Evolutionary conservation across 2,797 vertebrate species (phyloP).

Genomic region (Myripristis jacobus): DNA sequence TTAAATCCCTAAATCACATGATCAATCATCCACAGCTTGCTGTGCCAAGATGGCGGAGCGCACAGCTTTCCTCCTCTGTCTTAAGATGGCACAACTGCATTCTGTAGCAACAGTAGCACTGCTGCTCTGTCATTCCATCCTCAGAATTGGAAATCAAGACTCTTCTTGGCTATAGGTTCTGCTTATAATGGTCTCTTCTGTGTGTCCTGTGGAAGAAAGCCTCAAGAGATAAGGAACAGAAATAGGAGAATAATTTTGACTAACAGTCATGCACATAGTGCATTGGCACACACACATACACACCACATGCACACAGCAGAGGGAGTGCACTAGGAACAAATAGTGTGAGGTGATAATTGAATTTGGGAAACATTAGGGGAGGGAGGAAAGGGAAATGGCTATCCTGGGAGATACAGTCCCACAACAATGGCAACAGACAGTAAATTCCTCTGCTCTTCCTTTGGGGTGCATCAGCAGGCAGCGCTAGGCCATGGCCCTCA

Average conservation of each 20-base stretch:
- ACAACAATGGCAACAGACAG: slow-evolving; percentile 56
- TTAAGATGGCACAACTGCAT: slow-evolving; percentile 55
- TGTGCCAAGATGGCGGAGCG: slow-evolving; percentile 69
- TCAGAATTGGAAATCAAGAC: slow-evolving; percentile 8
- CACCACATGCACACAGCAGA: slow-evolving; percentile 31
- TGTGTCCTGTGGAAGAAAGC: slow-evolving; percentile 19
- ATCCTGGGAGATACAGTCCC: slow-evolving; percentile 55
- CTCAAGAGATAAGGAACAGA: slow-evolving; percentile 11
- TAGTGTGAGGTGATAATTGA: slow-evolving; percentile 67
- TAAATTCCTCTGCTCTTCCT: slow-evolving; percentile 64
- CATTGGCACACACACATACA: slow-evolving; percentile 18
- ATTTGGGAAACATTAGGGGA: slow-evolving; percentile 61
- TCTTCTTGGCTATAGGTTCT: slow-evolving; percentile 15
- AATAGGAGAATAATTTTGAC: neutral
- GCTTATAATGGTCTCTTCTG: slow-evolving; percentile 34
- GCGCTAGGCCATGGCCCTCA: slow-evolving; percentile 52
- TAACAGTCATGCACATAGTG: slow-evolving; percentile 2
- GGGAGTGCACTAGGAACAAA: slow-evolving; percentile 34
- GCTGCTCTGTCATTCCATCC: slow-evolving; percentile 10
- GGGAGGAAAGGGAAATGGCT: slow-evolving; percentile 40
- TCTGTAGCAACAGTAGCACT: slow-evolving; percentile 15
- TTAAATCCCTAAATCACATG: slow-evolving; percentile 81
- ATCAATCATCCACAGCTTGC: slow-evolving; percentile 77
- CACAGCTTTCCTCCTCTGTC: slow-evolving; percentile 16
- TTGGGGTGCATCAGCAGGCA: slow-evolving; percentile 55